phyloP scores from a whole-genome alignment of 2,888 invertebrate species.

The Callimorpha dominula region DNA sequence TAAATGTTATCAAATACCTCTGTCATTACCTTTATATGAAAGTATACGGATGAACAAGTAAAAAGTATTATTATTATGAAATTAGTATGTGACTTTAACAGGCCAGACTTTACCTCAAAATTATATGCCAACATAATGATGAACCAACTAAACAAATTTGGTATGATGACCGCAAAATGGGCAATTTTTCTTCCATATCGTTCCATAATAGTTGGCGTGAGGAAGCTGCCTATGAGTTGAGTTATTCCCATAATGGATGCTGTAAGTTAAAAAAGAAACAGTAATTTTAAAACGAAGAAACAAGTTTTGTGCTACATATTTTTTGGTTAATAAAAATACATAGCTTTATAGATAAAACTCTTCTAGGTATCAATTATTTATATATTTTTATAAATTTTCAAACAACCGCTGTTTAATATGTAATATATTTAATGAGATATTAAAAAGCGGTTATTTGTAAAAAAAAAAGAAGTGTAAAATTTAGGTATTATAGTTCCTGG shows the following conservation, averaged over 20 bases:
- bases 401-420: too few species aligned
- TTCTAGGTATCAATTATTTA: too few species aligned
- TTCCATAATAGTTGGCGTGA: conserved; percentile 72
- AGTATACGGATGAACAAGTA: background rate
- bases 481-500: too few species aligned
- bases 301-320: too few species aligned
- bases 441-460: too few species aligned
- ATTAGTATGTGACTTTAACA: background rate
- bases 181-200: conserved; percentile 79
- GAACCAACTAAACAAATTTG: conserved; percentile 82
- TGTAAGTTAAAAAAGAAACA: conserved; percentile 25
- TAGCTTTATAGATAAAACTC: too few species aligned
- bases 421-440: too few species aligned
- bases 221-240: conserved; percentile 58
- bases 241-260: conserved; percentile 56
- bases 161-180: conserved; percentile 73
- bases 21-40: background rate
- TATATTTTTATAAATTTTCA: too few species aligned
- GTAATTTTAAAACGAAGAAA: background rate
- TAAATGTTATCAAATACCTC: background rate
- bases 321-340: too few species aligned
- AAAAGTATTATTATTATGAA: background rate
- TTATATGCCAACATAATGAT: conserved; percentile 72
- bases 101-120: conserved; percentile 50
- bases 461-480: too few species aligned